Percentiles rank a stretch among this genome's conserved stretches.
Conservation (phyloP, 2,113 vertebrate species). For the Sinocyclocheilus anophthalmus region DNA sequence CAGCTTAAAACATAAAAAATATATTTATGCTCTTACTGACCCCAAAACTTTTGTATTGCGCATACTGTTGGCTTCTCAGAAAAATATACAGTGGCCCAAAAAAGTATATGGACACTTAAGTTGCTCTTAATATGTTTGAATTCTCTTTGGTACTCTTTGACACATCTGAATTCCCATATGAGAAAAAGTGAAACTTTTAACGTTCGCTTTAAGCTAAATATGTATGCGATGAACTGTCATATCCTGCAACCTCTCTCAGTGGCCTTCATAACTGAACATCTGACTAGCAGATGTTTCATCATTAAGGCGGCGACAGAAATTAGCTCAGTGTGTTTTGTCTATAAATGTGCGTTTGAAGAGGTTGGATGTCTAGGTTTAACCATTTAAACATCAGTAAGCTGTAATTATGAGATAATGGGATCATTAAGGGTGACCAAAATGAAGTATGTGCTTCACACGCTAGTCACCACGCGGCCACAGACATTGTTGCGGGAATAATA, state of each 20-base stretch:
- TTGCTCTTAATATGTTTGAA: background rate
- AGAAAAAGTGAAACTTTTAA: background rate
- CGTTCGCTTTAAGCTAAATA: background rate
- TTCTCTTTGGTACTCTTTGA: background rate
- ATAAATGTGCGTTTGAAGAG: background rate
- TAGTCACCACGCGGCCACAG: background rate
- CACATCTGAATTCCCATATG: background rate
- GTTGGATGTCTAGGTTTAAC: background rate
- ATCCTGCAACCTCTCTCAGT: background rate
- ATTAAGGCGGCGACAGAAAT: background rate
- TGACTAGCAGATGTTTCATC: background rate
- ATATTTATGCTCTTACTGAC: too few species aligned
- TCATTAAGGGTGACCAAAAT: background rate
- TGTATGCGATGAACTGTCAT: background rate
- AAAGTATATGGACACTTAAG: background rate
- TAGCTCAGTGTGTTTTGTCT: background rate
- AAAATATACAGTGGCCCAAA: too few species aligned
- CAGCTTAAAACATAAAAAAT: too few species aligned
- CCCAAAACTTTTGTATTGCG: too few species aligned
- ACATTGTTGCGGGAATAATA: background rate
- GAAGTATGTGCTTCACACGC: background rate
- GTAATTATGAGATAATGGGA: background rate
- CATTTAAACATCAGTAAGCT: background rate
- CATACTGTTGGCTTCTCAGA: too few species aligned
- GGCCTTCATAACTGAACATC: background rate